Evolutionary conservation across 1,140 invertebrate species (phyloP).

Genomic region (Calycopis cecrops): DNA sequence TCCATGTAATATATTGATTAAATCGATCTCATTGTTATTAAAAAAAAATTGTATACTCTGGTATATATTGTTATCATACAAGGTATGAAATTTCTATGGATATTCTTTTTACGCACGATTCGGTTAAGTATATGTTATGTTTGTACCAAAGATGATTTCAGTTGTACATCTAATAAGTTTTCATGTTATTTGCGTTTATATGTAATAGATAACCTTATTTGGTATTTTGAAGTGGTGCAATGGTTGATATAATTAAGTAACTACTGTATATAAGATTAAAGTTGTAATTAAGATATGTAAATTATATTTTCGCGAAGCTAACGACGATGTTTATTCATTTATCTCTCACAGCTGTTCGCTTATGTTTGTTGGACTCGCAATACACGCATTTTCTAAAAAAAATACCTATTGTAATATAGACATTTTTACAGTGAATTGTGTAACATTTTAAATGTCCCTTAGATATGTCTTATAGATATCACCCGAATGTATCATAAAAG

Average conservation of each 20-base stretch:
- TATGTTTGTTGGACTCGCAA: neutral
- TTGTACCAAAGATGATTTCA: conserved; percentile 69
- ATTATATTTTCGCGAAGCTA: conserved; percentile 12
- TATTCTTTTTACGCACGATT: conserved; percentile 42
- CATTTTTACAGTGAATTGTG: conserved; percentile 7
- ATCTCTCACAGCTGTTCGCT: neutral
- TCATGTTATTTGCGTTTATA: conserved; percentile 33
- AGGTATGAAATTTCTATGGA: conserved; percentile 66
- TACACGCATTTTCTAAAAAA: conserved; percentile 1
- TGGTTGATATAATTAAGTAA: conserved; percentile 47
- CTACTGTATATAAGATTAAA: conserved; percentile 41
- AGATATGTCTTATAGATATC: conserved; percentile 42
- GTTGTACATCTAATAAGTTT: conserved; percentile 34
- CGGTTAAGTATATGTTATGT: conserved; percentile 57
- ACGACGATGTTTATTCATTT: neutral
- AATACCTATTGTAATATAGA: neutral
- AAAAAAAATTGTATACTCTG: conserved; percentile 55
- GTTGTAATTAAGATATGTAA: conserved; percentile 8
- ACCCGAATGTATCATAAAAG: conserved; percentile 39
- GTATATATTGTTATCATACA: conserved; percentile 69
- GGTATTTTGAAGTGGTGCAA: conserved; percentile 60
- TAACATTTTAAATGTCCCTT: conserved; percentile 50
- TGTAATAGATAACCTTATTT: conserved; percentile 43
- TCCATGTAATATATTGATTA: conserved; percentile 51
- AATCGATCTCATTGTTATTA: conserved; percentile 72